Percentiles rank a stretch among this genome's conserved stretches.
Conservation (phyloP, 2,113 vertebrate species). For the Pao palembangensis region DNA sequence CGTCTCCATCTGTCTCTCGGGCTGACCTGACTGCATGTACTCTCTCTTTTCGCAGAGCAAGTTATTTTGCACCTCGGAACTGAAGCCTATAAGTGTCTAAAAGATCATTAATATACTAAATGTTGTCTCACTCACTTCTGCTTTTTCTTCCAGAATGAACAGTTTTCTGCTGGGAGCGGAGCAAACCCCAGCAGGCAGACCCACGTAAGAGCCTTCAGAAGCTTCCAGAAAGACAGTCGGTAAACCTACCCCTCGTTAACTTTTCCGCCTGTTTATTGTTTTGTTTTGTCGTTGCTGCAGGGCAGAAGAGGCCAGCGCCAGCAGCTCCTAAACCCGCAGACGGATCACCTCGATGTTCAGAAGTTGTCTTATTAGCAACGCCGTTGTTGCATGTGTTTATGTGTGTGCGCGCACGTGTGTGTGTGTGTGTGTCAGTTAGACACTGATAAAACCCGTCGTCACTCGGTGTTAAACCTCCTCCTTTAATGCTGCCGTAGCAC, state of each 20-base stretch:
- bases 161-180: slow-evolving; percentile 72
- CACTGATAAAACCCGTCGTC: slow-evolving; percentile 19
- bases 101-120: slow-evolving; percentile 21
- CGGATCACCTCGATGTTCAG: slow-evolving; percentile 29
- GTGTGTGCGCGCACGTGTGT: slow-evolving; percentile 25
- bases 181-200: slow-evolving; percentile 46
- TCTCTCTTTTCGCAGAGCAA: slow-evolving; percentile 12
- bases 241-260: slow-evolving; percentile 47
- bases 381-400: background rate
- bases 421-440: slow-evolving; percentile 36
- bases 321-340: slow-evolving; percentile 59
- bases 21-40: too few relatives aligned
- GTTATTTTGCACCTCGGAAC: background rate
- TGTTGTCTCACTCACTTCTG: slow-evolving; percentile 25
- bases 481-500: slow-evolving; percentile 44
- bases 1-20: slow-evolving; percentile 8
- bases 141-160: slow-evolving; percentile 53
- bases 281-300: slow-evolving; percentile 32
- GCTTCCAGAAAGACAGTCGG: slow-evolving; percentile 37
- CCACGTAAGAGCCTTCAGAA: slow-evolving; percentile 59
- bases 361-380: slow-evolving; percentile 15
- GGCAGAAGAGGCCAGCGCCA: slow-evolving; percentile 49
- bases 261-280: slow-evolving; percentile 25
- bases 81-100: background rate
- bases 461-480: slow-evolving; percentile 24